Conservation (phyloP, 2,888 invertebrate genomes). For the Drosophila mimetica region DNA sequence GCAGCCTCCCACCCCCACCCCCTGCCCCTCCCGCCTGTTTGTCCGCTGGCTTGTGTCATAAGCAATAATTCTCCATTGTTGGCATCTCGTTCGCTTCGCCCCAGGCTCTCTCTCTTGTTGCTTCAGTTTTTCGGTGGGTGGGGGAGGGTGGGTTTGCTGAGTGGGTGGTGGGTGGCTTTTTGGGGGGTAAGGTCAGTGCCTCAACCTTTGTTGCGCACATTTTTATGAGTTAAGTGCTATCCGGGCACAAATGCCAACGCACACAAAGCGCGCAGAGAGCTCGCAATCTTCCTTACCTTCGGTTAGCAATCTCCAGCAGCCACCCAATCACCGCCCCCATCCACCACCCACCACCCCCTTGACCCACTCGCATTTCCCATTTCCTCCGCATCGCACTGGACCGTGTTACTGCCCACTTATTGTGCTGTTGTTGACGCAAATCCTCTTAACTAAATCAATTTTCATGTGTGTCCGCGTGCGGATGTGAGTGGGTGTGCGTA, state of each 20-base stretch:
- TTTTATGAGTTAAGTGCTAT: conserved; percentile 79
- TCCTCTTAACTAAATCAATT: conserved; percentile 79
- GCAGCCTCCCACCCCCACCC: background rate
- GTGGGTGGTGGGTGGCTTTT: background rate
- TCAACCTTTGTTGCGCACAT: conserved; percentile 57
- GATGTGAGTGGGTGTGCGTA: conserved; percentile 36
- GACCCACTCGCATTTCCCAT: conserved; percentile 11
- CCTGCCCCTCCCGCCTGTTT: conserved; percentile 12
- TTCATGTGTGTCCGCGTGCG: conserved; percentile 67
- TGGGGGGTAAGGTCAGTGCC: conserved; percentile 3
- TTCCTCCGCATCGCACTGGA: conserved; percentile 29
- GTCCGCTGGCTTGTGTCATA: conserved; percentile 64
- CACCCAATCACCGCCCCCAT: background rate
- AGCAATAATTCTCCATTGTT: conserved; percentile 74
- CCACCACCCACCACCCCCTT: background rate
- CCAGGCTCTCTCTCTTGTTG: conserved; percentile 68
- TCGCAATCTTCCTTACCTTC: conserved; percentile 42
- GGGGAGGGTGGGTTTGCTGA: background rate
- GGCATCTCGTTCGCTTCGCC: conserved; percentile 42
- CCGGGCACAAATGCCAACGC: conserved; percentile 50
- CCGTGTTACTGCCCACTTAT: conserved; percentile 74
- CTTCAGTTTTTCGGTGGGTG: conserved; percentile 36
- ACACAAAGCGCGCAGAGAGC: conserved; percentile 20
- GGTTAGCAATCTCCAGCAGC: conserved; percentile 5
- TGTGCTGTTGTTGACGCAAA: conserved; percentile 79